These are phyloP conservation scores for Falco biarmicus DNA, from an alignment of 2,797 vertebrate genomes.

Conservation along the genomic window DNA sequence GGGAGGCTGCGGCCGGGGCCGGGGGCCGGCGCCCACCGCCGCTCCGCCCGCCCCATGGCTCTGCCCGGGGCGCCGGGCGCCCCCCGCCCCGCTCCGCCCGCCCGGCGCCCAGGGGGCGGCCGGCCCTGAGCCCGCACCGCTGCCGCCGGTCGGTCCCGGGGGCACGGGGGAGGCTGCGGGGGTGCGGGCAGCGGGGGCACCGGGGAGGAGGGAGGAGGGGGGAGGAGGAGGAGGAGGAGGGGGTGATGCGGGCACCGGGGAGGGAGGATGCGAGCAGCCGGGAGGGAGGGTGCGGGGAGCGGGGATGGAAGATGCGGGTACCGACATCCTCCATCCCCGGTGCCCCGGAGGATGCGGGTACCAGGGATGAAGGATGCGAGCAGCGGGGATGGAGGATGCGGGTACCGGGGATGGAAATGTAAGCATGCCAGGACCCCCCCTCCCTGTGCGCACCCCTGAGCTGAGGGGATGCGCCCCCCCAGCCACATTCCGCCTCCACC, in stretches of 20 bases:
- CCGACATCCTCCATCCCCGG: not conserved
- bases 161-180: not conserved
- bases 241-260: not conserved
- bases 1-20: conserved; percentile 23
- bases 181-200: not conserved
- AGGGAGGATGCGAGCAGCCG: not conserved
- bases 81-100: conserved; percentile 38
- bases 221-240: not conserved
- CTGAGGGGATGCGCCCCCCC: not conserved
- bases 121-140: conserved; percentile 24
- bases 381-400: not conserved
- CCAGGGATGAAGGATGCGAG: not conserved
- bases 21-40: conserved; percentile 8
- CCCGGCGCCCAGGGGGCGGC: not conserved
- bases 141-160: not conserved
- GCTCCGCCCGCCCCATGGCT: not conserved
- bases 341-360: not conserved
- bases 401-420: not conserved
- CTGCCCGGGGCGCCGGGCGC: not conserved
- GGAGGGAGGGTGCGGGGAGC: not conserved
- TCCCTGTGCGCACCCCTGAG: not conserved
- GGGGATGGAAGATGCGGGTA: not conserved
- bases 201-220: not conserved
- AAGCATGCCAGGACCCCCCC: not conserved
- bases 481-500: not conserved